Percentiles rank a stretch among this genome's conserved stretches.
phyloP scores from a whole-genome alignment of 2,797 vertebrate genomes.

The Enteromius radiatus region DNA sequence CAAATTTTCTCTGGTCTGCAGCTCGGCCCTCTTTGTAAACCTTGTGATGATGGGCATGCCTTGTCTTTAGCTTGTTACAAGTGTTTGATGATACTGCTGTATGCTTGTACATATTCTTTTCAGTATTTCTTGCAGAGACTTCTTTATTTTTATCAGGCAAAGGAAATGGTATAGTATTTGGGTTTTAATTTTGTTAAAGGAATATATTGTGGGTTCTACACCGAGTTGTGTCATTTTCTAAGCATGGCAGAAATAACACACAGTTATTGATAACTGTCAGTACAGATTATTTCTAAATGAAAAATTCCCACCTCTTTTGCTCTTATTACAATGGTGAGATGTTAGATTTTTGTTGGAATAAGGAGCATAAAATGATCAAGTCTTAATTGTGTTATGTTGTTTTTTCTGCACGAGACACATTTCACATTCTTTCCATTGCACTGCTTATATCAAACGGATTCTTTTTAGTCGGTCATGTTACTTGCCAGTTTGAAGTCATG shows the following conservation, averaged over 20 bases:
- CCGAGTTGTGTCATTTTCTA: constrained; percentile 60
- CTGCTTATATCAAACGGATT: neutral
- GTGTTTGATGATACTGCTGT: constrained; percentile 68
- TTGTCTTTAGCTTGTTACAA: constrained; percentile 68
- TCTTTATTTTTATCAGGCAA: constrained; percentile 76
- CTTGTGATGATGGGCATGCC: constrained; percentile 73
- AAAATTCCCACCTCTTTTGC: constrained; percentile 18
- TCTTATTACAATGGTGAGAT: constrained; percentile 26
- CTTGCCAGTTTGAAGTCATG: neutral
- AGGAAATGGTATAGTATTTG: constrained; percentile 62
- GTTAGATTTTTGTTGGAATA: constrained; percentile 28
- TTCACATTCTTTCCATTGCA: neutral
- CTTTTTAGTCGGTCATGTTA: neutral
- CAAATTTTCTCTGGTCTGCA: constrained; percentile 30
- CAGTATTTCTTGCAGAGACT: constrained; percentile 73
- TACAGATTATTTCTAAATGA: constrained; percentile 37
- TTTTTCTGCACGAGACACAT: neutral
- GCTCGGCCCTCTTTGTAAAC: constrained; percentile 64
- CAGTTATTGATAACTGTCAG: constrained; percentile 49
- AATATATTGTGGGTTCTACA: constrained; percentile 59
- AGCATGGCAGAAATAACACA: constrained; percentile 72
- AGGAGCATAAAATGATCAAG: constrained; percentile 23
- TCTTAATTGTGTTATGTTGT: constrained; percentile 13
- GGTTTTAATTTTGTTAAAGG: constrained; percentile 63
- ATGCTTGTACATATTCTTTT: constrained; percentile 72